Evolutionary conservation across 2,797 vertebrate species (phyloP), one percentile per base, ranked within the genome.

Genomic region (Mormyrops attenuatus): DNA sequence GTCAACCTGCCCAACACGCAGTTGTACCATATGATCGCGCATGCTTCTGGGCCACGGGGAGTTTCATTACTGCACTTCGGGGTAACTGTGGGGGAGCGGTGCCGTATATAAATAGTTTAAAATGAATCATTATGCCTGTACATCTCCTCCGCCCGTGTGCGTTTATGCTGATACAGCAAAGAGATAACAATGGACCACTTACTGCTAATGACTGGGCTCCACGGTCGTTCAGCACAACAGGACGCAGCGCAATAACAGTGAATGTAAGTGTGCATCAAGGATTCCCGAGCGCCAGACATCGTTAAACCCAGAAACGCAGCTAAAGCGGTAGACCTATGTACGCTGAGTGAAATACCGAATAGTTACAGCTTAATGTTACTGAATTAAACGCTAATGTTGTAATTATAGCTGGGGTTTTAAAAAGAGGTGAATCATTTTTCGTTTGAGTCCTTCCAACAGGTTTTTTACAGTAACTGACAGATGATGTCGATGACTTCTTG

Each of bases 391-490:
- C 66, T 73, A 80, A 80, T 80, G 38, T 3, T 44, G 5, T 44
- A 80, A 80, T 80, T 80, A 44, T 80, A 44, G 38, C 41, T 80
- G 73, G 73, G 73, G 66, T 73, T 80, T 44, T 15, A 80, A n/a
- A 41, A 34, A 17, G 30, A 73, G 69, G 69, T 80, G 6, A 44
- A 17, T 44, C 7, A 8, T 80, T 15, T 44, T 41, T 41, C 38
- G 11, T 15, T 69, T 69, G 11, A 69, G 11, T 5, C 66, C 30
- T 34, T 44, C 38, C 6, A n/a, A 9, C 17, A 85, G 89, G 77
- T 90, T 90, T 86, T 90, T 89, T 38, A 91, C n/a, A 66, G 88
- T 63, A 91, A 90, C 89, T 85, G 82, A 90, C 73, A 8, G 53
- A 47, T 91, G 50, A 89, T 11, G 63, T 77, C 22, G 88, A 91